These are phyloP conservation scores for Zaprionus nigranus DNA, from an alignment of 1,140 invertebrate species.

Conservation along the genomic window DNA sequence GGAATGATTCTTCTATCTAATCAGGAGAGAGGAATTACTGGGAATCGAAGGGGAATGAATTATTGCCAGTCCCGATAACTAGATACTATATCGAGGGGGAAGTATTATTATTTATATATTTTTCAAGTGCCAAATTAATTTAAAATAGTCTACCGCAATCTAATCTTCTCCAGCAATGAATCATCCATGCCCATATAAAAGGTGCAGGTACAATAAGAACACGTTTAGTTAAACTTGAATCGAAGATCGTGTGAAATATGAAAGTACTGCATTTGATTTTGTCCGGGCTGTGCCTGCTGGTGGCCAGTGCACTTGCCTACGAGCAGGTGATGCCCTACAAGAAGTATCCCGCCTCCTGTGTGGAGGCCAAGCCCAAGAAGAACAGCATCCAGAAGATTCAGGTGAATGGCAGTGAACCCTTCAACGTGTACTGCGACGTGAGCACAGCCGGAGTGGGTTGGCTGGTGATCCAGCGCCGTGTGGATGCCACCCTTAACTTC, in stretches of 20 bases:
- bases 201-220: constrained; percentile 1
- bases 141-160: constrained; percentile 21
- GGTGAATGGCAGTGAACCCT: constrained; percentile 13
- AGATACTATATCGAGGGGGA: constrained; percentile 23
- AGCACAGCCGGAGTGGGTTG: constrained; percentile 28
- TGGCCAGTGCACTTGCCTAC: constrained; percentile 5
- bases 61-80: neutral
- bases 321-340: constrained; percentile 19
- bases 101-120: neutral
- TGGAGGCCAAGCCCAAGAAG: constrained; percentile 46
- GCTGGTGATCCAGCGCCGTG: constrained; percentile 50
- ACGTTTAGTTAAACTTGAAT: neutral
- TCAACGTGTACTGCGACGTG: constrained; percentile 45
- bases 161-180: constrained; percentile 26
- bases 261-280: constrained; percentile 5
- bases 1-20: constrained; percentile 15
- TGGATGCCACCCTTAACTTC: constrained; percentile 38
- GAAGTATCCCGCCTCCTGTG: constrained; percentile 27
- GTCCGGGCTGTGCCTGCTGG: constrained; percentile 5
- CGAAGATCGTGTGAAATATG: constrained; percentile 9
- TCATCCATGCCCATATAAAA: constrained; percentile 17
- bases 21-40: neutral
- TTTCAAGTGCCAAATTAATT: constrained; percentile 21
- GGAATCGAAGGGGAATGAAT: constrained; percentile 15
- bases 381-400: constrained; percentile 43